Percentiles rank a stretch among this genome's conserved stretches.
Evolutionary conservation across 2,797 vertebrate genomes (phyloP).

Genomic region (Craterocephalus amniculus): DNA sequence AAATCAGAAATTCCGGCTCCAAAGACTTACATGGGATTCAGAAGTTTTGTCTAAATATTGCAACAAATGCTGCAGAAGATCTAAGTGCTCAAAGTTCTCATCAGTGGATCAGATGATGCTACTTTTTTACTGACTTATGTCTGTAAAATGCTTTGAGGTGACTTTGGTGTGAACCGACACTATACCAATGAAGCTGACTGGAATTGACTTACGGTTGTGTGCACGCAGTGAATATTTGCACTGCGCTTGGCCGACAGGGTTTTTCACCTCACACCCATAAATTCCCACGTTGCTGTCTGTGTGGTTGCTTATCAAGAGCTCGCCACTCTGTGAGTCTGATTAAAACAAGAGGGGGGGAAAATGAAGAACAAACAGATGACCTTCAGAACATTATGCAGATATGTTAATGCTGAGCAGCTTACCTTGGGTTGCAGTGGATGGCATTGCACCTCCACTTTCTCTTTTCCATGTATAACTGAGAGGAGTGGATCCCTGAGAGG

Average conservation of each 20-base stretch:
- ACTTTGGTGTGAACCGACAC: not conserved
- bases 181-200: not conserved
- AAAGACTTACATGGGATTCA: not conserved
- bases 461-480: constrained; percentile 78
- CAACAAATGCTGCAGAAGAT: constrained; percentile 7
- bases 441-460: constrained; percentile 71
- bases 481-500: constrained; percentile 72
- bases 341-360: constrained; percentile 29
- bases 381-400: not conserved
- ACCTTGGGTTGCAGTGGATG: constrained; percentile 68
- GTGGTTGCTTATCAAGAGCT: constrained; percentile 86
- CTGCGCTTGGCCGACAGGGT: constrained; percentile 83
- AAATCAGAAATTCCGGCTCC: constrained; percentile 1
- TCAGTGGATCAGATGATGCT: constrained; percentile 26
- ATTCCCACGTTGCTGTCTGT: constrained; percentile 80
- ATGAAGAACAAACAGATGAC: not conserved
- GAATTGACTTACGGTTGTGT: constrained; percentile 80
- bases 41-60: not conserved
- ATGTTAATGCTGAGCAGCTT: not conserved
- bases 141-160: not conserved
- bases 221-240: constrained; percentile 82
- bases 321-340: constrained; percentile 82
- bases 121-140: not conserved
- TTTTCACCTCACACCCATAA: constrained; percentile 87
- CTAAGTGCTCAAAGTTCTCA: not conserved